Evolutionary conservation across 2,888 invertebrate species (phyloP).

Genomic region (Hypena proboscidalis): DNA sequence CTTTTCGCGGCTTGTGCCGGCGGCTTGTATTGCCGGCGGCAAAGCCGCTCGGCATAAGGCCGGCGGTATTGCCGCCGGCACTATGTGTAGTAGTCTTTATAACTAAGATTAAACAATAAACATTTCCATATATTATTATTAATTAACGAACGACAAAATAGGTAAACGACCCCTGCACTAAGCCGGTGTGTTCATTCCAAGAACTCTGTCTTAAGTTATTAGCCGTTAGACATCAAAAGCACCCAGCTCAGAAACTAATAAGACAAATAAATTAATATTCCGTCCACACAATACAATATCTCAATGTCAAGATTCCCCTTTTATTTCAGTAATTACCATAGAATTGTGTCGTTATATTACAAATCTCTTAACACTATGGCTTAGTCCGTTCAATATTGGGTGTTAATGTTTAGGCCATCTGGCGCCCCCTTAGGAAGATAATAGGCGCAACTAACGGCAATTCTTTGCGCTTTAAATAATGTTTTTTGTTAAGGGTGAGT

Average conservation of each 20-base stretch:
- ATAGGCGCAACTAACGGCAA: slow-evolving; percentile 66
- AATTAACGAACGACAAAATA: no score
- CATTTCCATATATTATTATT: no score
- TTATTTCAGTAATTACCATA: slow-evolving; percentile 33
- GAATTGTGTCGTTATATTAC: slow-evolving; percentile 37
- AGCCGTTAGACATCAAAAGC: no score
- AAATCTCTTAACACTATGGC: slow-evolving; percentile 44
- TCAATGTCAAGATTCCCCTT: slow-evolving; percentile 22
- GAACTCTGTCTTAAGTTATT: no score
- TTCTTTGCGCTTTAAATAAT: slow-evolving; percentile 62
- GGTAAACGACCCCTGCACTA: no score
- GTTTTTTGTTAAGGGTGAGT: slow-evolving; percentile 51
- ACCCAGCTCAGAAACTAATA: slow-evolving; percentile 5
- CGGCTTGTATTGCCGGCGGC: no score
- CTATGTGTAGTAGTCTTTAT: no score
- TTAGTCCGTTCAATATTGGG: slow-evolving; percentile 54
- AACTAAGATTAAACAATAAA: no score
- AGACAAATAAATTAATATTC: slow-evolving; percentile 37
- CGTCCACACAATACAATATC: slow-evolving; percentile 27
- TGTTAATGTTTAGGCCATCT: slow-evolving; percentile 68
- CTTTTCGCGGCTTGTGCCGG: no score
- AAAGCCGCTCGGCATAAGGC: no score
- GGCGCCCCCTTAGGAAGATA: slow-evolving; percentile 56
- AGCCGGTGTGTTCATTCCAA: no score
- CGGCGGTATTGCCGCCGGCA: no score